Evolutionary conservation across 2,113 vertebrate genomes (phyloP), one percentile per base, ranked within the genome.

Genomic region (Rhinolophus ferrumequinum): DNA sequence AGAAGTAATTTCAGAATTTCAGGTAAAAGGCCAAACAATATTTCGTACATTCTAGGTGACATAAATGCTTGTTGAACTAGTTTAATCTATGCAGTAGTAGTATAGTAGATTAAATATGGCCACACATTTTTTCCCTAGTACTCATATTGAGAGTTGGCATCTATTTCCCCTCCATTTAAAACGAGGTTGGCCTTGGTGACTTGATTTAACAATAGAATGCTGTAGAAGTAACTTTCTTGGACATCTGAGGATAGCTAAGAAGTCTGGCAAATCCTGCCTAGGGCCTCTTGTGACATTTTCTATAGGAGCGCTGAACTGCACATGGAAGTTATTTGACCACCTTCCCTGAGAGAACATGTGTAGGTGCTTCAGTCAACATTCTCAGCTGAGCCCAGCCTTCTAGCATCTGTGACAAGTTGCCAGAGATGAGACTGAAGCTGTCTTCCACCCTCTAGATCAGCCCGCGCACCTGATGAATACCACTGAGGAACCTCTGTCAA

Each of bases 1-100:
- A 50, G n/a, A 91, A 90, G 30, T 72, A 93, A 90, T 41, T 15
- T 82, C 60, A 94, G 38, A 88, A 87, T 21, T 80, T 91, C n/a
- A 79, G 22, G 3, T 58, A 83, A 89, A 54, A 56, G 18, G 6
- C n/a, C 56, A 92, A 95, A 52, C 22, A 88, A 94, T 41, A 3
- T 26, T 86, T 80, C 86, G 5, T 69, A 67, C 3, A 83, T 80
- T 24, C 14, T 35, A 19, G 3, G 22, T 84, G 21, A 83, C 10
- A 89, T 50, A 75, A 72, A 94, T 62, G 3, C 50, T 69, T 90
- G 19, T 2, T 79, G 38, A 95, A 82, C 26, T 88, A 84, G 38
- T 92, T 92, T 86, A 86, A 84, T 79, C 38, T 72, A 50, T 19
- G 12, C 9, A 93, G 35, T 38, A 73, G n/a, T 73, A 18, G 5